A percentile compares a stretch with the other conserved stretches of the same genome.
phyloP scores from a whole-genome alignment of 1,140 invertebrate species.

The Heliconius himera region DNA sequence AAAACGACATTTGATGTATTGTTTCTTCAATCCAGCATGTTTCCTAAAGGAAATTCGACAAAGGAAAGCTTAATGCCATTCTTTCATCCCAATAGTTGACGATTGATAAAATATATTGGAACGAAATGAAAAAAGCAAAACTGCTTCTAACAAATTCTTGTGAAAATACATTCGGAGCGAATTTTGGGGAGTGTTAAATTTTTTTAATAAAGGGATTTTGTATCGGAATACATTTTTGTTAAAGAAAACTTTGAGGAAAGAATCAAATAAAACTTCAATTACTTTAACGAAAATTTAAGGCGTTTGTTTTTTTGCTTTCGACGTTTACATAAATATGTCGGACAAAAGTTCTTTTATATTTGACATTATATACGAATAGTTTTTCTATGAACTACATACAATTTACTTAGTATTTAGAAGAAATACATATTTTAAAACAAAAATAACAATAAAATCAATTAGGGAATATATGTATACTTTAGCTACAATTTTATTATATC shows the following conservation, averaged over 20 bases:
- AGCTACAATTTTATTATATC: no score
- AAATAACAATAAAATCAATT: no score
- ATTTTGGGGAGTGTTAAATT: neutral
- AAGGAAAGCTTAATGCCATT: slow-evolving; percentile 41
- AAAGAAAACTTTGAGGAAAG: neutral
- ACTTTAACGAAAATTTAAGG: neutral
- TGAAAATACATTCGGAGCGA: neutral
- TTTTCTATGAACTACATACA: neutral
- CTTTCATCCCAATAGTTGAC: slow-evolving; percentile 40
- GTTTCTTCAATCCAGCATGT: slow-evolving; percentile 39
- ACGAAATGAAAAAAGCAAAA: slow-evolving; percentile 29
- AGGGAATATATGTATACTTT: no score
- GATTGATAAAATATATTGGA: slow-evolving; percentile 40
- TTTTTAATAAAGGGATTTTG: slow-evolving; percentile 10
- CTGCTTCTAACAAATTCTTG: slow-evolving; percentile 3
- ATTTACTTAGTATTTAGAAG: neutral
- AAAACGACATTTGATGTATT: slow-evolving; percentile 44
- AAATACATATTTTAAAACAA: no score
- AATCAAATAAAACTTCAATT: slow-evolving; percentile 6
- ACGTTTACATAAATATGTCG: neutral
- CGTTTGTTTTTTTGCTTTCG: neutral
- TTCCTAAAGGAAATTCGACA: slow-evolving; percentile 33
- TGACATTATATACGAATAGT: neutral
- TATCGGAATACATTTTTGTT: neutral
- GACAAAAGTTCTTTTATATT: neutral